Base-by-base conservation (phyloP, 2,113 vertebrate genomes). In the Osmerus mordax region DNA sequence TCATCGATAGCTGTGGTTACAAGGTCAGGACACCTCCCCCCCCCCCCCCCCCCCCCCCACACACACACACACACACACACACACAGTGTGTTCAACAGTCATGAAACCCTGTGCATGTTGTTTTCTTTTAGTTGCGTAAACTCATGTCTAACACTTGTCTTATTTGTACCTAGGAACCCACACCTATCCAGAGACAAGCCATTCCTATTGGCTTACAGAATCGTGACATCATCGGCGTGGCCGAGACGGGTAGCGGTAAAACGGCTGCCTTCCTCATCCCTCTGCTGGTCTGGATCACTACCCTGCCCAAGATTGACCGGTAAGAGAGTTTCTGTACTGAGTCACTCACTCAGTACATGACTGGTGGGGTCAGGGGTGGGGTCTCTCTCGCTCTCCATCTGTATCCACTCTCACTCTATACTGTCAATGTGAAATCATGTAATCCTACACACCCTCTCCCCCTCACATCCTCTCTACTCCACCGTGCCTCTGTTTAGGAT, bases 181-280 rank as follows among this genome's bases (percentile, higher is more conserved):
- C 97, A 3, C 96, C 96, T 0, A 99, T 99, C 89, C 97, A 99
- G 91, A 94, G 97, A 53, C 97, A 99, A 89, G 97, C 97, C 80
- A 99, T 99, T 87, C 97, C 97, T 77, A 99, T 99, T 79, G 97
- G 97, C 56, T 88, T 99, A 65, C 97, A 99, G 90, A 99, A 99
- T 91, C 94, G 97, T 19, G 97, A 99, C 87, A 99, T 99, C 89
- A 99, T 99, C 2, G 97, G 97, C 5, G 97, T 98, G 82, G 97
- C 97, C 0, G 97, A 99, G 84, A 99, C 97, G 0, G 97, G 97
- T 81, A 99, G 97, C 0, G 97, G 97, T 84, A 99, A 99, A 88
- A 99, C 97, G 0, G 97, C 97, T 0, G 97, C 97, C 13, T 99
- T 99, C 91, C 94, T 99, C 29, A 99, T 99, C 86, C 97, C 97